Conservation (phyloP, 2,888 invertebrate genomes). For the Augochlorella aurata region DNA sequence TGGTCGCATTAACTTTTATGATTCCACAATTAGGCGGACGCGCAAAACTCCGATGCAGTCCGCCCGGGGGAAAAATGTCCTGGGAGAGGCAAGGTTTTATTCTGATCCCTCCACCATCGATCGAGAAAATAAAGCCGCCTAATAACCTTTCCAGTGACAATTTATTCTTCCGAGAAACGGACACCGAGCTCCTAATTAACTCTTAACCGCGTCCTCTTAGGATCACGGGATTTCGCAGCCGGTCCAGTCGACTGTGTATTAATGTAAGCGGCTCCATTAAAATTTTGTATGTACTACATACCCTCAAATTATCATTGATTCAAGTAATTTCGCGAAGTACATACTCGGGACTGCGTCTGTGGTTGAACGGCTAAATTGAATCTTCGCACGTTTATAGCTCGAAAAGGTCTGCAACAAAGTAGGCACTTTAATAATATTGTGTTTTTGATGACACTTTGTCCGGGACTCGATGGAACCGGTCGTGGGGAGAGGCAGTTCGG, state of each 20-base stretch:
- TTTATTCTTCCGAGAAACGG: not conserved
- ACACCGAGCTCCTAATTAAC: not conserved
- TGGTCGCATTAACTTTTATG: constrained; percentile 11
- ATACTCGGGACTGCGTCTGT: not conserved
- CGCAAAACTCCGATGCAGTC: not conserved
- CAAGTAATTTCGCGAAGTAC: not conserved
- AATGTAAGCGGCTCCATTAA: not conserved
- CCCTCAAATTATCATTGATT: not conserved
- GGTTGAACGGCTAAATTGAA: not conserved
- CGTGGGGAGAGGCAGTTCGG: not conserved
- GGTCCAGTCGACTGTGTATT: not conserved
- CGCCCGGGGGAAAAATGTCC: not conserved
- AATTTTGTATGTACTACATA: not conserved
- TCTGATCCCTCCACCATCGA: not conserved
- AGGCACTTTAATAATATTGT: not conserved
- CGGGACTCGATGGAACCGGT: not conserved
- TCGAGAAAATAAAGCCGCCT: not conserved
- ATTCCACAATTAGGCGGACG: not conserved
- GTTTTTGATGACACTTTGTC: not conserved
- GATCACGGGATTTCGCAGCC: no score
- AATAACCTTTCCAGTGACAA: not conserved
- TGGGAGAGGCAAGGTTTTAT: not conserved
- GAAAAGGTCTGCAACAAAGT: not conserved
- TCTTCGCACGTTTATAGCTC: not conserved
- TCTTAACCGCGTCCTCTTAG: not conserved